Base-by-base conservation (phyloP, 1,140 invertebrate species). In the Cyrtorhinus lividipennis region DNA sequence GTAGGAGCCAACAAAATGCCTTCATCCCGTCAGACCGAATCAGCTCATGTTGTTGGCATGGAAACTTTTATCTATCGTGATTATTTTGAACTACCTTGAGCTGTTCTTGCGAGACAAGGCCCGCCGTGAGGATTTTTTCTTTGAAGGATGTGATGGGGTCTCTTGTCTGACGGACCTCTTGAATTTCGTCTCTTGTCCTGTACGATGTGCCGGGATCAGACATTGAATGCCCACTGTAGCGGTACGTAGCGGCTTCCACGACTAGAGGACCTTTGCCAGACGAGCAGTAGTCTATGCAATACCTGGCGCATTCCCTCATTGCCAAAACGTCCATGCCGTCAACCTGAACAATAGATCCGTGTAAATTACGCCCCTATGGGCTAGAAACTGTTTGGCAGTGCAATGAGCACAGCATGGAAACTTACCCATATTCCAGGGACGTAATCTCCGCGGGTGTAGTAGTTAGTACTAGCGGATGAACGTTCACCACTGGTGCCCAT, bases 291-390 rank as follows among this genome's bases (percentile, higher is more conserved):
- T 85, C 77, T 38, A 77, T 75, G 15, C 79, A 77, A 71, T 80
- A 88, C 59, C 73, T 70, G 1, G 79, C 76, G 2, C 82, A 84
- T 73, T 87, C 84, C 59, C 80, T 72, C 1, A 89, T 83, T 61
- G 83, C 84, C n/a, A 86, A 65, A 2, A 90, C 76, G 71, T 86
- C 85, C 86, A 89, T 89, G 57, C 84, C 87, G 75, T 89, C 84
- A 56, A 86, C 79, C 81, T 84, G 68, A 53, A 38, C 5, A 15
- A 38, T 38, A 38, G 15, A 15, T 38, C 5, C 5, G 5, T 15
- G 5, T 38, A 15, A 38, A 15, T 38, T 38, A 38, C 15, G 58
- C 3, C 13, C 8, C 25, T 3, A 59, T n/a, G 10, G 24, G 58
- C 13, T 59, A 12, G 3, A 24, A 18, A 27, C 30, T 57, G 53